Evolutionary conservation across 1,140 invertebrate species (phyloP).

Genomic region (Cotesia glomerata): DNA sequence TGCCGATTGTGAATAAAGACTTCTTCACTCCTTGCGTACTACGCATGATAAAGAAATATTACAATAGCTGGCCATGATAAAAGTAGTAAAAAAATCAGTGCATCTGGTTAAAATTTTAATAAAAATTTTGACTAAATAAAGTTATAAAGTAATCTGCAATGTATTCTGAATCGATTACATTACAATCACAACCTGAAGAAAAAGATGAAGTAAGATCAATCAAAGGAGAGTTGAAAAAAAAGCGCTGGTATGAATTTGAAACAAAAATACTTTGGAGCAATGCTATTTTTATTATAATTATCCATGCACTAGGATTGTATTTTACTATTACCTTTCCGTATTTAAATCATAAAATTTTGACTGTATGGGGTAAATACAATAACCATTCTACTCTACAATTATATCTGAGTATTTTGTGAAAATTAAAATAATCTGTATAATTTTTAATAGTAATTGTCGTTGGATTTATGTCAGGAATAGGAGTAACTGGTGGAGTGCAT

Average conservation of each 20-base stretch:
- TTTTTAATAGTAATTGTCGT: not conserved
- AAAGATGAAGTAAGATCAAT: not conserved
- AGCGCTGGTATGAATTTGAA: slow-evolving; percentile 31
- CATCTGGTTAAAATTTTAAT: no score
- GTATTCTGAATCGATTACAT: not conserved
- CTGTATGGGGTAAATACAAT: slow-evolving; percentile 20
- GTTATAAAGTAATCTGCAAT: no score
- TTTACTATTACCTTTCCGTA: slow-evolving; percentile 21
- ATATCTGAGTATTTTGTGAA: not conserved
- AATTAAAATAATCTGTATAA: not conserved
- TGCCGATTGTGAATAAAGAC: no score
- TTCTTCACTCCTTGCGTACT: no score
- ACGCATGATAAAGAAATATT: no score
- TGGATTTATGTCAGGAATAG: slow-evolving; percentile 1
- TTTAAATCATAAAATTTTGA: slow-evolving; percentile 1
- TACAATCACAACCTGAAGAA: not conserved
- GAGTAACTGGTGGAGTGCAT: slow-evolving; percentile 70
- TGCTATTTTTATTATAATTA: not conserved
- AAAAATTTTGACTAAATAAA: no score
- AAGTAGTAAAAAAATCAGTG: no score
- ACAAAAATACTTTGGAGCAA: slow-evolving; percentile 52
- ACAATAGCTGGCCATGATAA: no score
- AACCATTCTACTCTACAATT: not conserved
- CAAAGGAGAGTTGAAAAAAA: not conserved
- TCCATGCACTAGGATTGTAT: slow-evolving; percentile 1